A percentile compares a stretch with the other conserved stretches of the same genome.
These are phyloP conservation scores for Xenopus petersii DNA, from an alignment of 2,797 vertebrate species.

Conservation along the genomic window DNA sequence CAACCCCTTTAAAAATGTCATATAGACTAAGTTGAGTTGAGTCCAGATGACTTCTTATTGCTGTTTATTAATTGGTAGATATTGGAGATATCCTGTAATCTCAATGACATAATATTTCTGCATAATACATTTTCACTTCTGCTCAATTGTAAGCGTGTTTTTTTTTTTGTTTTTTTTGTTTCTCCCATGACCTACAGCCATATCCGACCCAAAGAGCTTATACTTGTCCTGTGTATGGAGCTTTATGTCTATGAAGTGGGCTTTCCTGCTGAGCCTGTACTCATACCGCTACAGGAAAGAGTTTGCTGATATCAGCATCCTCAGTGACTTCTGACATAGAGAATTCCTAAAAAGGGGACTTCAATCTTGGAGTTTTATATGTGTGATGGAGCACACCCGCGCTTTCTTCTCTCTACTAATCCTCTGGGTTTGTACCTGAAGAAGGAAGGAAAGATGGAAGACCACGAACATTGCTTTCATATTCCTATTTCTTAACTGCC, in stretches of 20 bases:
- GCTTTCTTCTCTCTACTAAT: background rate
- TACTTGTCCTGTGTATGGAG: conserved; percentile 91
- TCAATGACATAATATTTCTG: too few species aligned
- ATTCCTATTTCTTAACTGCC: background rate
- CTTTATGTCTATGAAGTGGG: conserved; percentile 89
- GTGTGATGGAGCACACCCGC: conserved; percentile 7
- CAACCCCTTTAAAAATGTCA: too few species aligned
- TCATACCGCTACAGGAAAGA: conserved; percentile 84
- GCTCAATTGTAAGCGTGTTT: too few species aligned
- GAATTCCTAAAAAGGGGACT: background rate
- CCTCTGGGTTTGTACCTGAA: background rate
- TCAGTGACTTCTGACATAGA: conserved; percentile 84
- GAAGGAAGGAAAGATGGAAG: conserved; percentile 9
- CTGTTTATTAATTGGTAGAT: too few species aligned
- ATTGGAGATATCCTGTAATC: too few species aligned
- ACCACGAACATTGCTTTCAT: conserved; percentile 11
- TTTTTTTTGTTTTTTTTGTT: background rate
- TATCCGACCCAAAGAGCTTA: conserved; percentile 78
- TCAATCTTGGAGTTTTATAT: conserved; percentile 15
- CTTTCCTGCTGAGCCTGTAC: conserved; percentile 77
- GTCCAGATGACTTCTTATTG: too few species aligned
- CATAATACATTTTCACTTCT: too few species aligned
- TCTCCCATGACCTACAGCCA: conserved; percentile 59
- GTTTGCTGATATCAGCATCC: conserved; percentile 92
- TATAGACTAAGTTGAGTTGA: too few species aligned